Conservation (phyloP, 2,888 invertebrate species). For the Pseudolycoriella hygida region DNA sequence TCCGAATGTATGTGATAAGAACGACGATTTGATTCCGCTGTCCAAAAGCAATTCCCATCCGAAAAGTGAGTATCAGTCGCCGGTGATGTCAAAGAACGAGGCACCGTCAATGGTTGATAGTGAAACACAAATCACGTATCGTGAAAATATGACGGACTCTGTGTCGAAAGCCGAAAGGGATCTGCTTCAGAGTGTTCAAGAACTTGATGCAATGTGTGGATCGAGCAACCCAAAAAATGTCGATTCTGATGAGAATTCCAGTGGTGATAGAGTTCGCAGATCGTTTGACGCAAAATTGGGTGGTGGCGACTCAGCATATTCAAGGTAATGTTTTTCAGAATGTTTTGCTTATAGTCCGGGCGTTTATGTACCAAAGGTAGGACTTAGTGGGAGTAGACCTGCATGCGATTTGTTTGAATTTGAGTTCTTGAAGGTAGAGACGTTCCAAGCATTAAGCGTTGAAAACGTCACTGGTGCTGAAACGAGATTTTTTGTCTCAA, state of each 20-base stretch:
- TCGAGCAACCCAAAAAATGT: constrained; percentile 9
- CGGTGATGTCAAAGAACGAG: not conserved
- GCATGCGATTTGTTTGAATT: too few species aligned
- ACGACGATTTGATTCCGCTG: not conserved
- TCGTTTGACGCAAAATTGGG: constrained; percentile 21
- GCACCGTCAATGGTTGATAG: not conserved
- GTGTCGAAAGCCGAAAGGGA: constrained; percentile 6
- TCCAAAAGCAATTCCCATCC: not conserved
- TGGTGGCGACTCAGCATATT: constrained; percentile 62
- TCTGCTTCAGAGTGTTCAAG: constrained; percentile 6
- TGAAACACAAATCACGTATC: not conserved
- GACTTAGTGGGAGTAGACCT: too few species aligned
- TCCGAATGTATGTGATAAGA: not conserved
- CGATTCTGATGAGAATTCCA: constrained; percentile 27
- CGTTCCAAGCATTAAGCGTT: too few species aligned
- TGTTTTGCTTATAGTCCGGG: too few species aligned
- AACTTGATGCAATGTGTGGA: constrained; percentile 7
- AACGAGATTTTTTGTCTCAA: too few species aligned
- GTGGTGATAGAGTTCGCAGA: constrained; percentile 20
- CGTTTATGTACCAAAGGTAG: too few species aligned
- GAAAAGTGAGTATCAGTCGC: not conserved
- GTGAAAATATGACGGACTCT: not conserved
- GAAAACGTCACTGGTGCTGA: too few species aligned
- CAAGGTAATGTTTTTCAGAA: constrained; percentile 41
- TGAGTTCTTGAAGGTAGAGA: too few species aligned